Conservation (phyloP, 2,113 vertebrate genomes). For the Dasyprocta punctata region DNA sequence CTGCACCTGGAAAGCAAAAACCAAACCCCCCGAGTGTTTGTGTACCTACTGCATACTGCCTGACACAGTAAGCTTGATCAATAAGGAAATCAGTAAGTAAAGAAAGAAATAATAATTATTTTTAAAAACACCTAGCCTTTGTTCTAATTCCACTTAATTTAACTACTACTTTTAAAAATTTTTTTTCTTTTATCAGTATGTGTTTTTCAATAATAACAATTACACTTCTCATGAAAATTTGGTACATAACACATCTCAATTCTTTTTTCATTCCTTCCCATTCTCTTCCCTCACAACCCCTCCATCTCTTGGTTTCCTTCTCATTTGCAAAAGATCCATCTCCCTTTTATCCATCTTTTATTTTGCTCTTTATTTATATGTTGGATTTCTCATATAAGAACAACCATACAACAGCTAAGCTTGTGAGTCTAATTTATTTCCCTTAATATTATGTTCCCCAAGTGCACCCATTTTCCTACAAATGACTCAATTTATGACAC, state of each 20-base stretch:
- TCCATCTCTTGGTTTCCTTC: not conserved
- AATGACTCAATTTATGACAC: not conserved
- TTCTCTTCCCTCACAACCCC: not conserved
- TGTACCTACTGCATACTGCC: not conserved
- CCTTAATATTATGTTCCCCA: not conserved
- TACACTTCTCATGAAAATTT: not conserved
- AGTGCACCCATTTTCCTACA: not conserved
- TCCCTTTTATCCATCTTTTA: not conserved
- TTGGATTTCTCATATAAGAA: not conserved
- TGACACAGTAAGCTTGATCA: not conserved
- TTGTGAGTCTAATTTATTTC: not conserved
- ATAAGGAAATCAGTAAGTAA: not conserved
- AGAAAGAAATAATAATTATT: not conserved
- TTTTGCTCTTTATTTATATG: not conserved
- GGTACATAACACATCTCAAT: not conserved
- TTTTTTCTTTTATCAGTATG: not conserved
- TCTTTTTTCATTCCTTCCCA: not conserved
- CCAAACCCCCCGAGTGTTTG: not conserved
- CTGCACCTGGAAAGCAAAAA: not conserved
- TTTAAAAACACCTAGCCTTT: not conserved
- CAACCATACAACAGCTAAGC: not conserved
- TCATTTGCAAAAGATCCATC: not conserved
- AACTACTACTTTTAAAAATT: not conserved
- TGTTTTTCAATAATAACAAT: not conserved
- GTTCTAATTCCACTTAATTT: not conserved